Conservation (phyloP, 2,888 invertebrate species). For the Sipunculus nudus region DNA sequence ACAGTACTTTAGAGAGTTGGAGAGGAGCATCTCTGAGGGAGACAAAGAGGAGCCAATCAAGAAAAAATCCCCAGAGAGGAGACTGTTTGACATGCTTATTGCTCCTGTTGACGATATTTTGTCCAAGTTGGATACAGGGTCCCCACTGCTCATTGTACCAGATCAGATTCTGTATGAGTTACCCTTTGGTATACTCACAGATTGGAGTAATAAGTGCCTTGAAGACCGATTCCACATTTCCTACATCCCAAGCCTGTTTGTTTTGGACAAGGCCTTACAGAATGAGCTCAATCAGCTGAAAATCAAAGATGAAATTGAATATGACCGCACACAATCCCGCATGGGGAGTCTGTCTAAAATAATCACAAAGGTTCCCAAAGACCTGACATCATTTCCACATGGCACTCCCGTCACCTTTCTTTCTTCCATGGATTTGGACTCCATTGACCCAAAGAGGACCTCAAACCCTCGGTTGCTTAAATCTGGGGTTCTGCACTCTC, state of each 20-base stretch:
- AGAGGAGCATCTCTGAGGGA: neutral
- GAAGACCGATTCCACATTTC: constrained; percentile 47
- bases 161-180: constrained; percentile 53
- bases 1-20: too few relatives aligned
- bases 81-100: constrained; percentile 54
- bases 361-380: neutral
- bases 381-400: too few relatives aligned
- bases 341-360: constrained; percentile 45
- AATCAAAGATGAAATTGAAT: constrained; percentile 50
- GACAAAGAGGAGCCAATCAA: neutral
- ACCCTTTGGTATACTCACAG: constrained; percentile 54
- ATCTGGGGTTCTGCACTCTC: constrained; percentile 24
- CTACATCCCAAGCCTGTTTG: constrained; percentile 52
- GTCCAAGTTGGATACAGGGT: constrained; percentile 44
- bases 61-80: constrained; percentile 43
- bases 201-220: constrained; percentile 41
- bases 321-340: constrained; percentile 48
- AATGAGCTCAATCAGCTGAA: constrained; percentile 52
- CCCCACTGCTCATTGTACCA: constrained; percentile 56
- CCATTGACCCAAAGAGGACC: constrained; percentile 39
- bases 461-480: constrained; percentile 52
- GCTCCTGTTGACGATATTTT: constrained; percentile 58
- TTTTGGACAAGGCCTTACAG: constrained; percentile 50
- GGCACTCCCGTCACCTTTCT: neutral
- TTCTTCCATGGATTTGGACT: neutral